Conservation (phyloP, 1,140 invertebrate species). For the Aradophagus sp. region DNA sequence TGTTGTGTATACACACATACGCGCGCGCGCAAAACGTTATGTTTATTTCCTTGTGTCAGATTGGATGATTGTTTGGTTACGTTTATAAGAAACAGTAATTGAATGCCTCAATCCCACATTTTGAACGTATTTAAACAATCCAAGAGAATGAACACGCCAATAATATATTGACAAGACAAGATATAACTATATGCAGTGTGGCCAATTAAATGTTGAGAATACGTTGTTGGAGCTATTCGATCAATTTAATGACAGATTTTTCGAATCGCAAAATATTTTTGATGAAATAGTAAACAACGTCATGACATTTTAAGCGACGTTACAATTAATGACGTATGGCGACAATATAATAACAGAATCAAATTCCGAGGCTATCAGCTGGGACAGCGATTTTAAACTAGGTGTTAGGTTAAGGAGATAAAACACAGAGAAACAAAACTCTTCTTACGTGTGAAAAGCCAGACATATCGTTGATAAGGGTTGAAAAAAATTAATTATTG, state of each 20-base stretch:
- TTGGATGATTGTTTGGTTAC: too few species aligned
- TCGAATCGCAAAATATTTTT: conserved; percentile 4
- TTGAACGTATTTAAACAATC: too few species aligned
- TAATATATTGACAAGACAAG: too few species aligned
- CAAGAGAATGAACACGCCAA: too few species aligned
- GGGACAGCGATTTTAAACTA: conserved; percentile 22
- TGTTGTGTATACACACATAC: too few species aligned
- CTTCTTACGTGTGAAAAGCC: conserved; percentile 4
- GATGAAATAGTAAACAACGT: background rate
- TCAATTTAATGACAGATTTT: conserved; percentile 19
- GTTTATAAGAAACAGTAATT: too few species aligned
- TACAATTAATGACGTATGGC: conserved; percentile 9
- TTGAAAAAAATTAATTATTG: conserved; percentile 2
- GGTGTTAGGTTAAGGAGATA: conserved; percentile 43
- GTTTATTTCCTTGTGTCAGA: too few species aligned
- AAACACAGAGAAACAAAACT: conserved; percentile 27
- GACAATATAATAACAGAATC: conserved; percentile 8
- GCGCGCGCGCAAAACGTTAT: too few species aligned
- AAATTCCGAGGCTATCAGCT: conserved; percentile 14
- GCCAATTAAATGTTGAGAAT: conserved; percentile 30
- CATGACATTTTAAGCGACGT: background rate
- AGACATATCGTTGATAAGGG: conserved; percentile 12
- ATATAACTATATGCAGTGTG: too few species aligned
- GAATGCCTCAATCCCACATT: too few species aligned
- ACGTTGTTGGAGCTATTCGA: conserved; percentile 30